A percentile compares a stretch with the other conserved stretches of the same genome.
Evolutionary conservation across 1,140 invertebrate species (phyloP).

Genomic region (Bombus superbus): DNA sequence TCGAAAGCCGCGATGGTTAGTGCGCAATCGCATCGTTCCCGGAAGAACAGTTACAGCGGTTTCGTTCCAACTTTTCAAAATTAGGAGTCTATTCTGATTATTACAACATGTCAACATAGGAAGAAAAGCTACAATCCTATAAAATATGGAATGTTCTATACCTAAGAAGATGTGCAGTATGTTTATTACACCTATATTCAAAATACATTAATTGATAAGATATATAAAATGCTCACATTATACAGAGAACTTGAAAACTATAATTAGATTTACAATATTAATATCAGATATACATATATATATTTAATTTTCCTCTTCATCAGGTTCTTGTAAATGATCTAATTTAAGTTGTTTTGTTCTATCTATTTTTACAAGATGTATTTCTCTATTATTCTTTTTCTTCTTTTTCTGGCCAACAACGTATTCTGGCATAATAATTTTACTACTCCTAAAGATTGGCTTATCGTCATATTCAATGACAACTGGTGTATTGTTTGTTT

Average conservation of each 20-base stretch:
- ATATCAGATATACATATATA: not conserved
- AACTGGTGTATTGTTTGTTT: conserved; percentile 20
- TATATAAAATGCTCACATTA: not conserved
- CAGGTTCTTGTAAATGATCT: conserved; percentile 85
- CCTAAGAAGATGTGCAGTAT: not conserved
- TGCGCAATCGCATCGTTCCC: conserved; percentile 22
- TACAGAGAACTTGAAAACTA: not conserved
- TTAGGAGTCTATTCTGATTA: not conserved
- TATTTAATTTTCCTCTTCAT: conserved; percentile 76
- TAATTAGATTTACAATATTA: not conserved
- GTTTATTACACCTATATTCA: conserved; percentile 24
- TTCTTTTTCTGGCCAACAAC: conserved; percentile 87
- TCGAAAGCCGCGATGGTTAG: not conserved
- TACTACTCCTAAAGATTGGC: conserved; percentile 85
- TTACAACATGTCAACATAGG: not conserved
- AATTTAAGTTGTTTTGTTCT: conserved; percentile 82
- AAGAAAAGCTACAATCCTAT: not conserved
- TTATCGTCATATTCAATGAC: conserved; percentile 79
- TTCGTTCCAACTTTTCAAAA: conserved; percentile 5
- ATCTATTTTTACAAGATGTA: conserved; percentile 69
- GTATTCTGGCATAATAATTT: conserved; percentile 91
- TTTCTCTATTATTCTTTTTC: conserved; percentile 81
- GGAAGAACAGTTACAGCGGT: not conserved
- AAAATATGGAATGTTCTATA: not conserved
- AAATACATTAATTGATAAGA: conserved; percentile 17